A percentile compares a stretch with the other conserved stretches of the same genome.
These are phyloP conservation scores for Drosophila infuscata DNA, from an alignment of 2,888 invertebrate species.

Conservation along the genomic window DNA sequence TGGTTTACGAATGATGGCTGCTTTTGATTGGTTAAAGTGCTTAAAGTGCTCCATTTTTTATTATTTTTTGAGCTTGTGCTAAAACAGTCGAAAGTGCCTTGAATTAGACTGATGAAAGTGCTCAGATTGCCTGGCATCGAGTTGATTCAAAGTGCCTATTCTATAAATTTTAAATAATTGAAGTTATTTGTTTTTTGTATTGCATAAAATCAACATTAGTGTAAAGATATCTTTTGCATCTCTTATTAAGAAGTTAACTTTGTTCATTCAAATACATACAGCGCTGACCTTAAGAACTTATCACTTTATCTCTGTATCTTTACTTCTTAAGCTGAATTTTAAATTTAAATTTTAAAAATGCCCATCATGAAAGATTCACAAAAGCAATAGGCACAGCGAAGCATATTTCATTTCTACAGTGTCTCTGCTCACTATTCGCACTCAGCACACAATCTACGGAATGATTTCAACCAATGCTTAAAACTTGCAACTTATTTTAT, in stretches of 20 bases:
- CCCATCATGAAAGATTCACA: slow-evolving; percentile 1
- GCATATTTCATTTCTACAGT: slow-evolving; percentile 28
- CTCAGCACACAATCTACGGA: neutral
- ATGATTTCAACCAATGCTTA: slow-evolving; percentile 42
- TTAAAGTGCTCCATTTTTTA: slow-evolving; percentile 23
- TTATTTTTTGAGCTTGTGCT: slow-evolving; percentile 18
- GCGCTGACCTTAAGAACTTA: no score
- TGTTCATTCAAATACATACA: neutral
- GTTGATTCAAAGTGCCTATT: neutral
- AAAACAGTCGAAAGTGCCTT: neutral
- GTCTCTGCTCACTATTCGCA: neutral
- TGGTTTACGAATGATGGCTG: slow-evolving; percentile 1
- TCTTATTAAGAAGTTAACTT: neutral
- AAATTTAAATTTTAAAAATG: neutral
- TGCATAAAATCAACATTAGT: neutral
- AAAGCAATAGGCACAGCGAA: slow-evolving; percentile 35
- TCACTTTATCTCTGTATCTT: neutral
- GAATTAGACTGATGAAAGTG: slow-evolving; percentile 1
- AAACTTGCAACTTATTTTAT: slow-evolving; percentile 80
- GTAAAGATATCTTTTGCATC: neutral
- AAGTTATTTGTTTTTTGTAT: neutral
- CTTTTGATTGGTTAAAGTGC: slow-evolving; percentile 23
- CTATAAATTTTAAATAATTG: neutral
- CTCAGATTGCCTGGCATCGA: neutral
- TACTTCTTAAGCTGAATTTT: neutral